These are phyloP conservation scores for Sebastes schlegelii DNA, from an alignment of 2,113 vertebrate genomes.

Conservation along the genomic window DNA sequence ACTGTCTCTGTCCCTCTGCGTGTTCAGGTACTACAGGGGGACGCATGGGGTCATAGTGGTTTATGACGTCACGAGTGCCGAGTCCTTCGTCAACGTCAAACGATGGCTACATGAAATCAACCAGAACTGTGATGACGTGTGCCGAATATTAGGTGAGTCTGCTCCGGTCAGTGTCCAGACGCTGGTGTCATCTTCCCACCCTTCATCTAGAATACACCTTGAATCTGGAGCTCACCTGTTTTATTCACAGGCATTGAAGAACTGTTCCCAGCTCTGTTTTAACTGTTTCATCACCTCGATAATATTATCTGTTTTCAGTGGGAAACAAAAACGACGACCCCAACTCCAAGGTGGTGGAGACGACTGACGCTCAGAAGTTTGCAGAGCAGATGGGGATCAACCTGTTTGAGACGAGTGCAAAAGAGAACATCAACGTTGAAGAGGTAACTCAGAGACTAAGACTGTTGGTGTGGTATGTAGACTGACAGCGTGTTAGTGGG, in stretches of 20 bases:
- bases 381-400: slow-evolving; percentile 99
- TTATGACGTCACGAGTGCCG: slow-evolving; percentile 97
- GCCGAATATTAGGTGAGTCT: slow-evolving; percentile 95
- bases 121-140: slow-evolving; percentile 98
- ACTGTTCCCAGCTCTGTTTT: neutral
- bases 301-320: slow-evolving; percentile 81
- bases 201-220: slow-evolving; percentile 10
- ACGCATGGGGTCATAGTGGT: slow-evolving; percentile 99
- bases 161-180: neutral
- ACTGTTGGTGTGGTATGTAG: neutral
- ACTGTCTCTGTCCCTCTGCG: slow-evolving; percentile 7
- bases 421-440: slow-evolving; percentile 98
- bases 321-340: slow-evolving; percentile 99
- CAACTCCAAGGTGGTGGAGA: slow-evolving; percentile 97
- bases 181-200: neutral
- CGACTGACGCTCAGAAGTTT: slow-evolving; percentile 97
- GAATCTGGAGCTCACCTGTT: neutral
- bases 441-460: slow-evolving; percentile 84
- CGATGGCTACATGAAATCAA: slow-evolving; percentile 99
- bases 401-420: slow-evolving; percentile 98
- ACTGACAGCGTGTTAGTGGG: neutral
- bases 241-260: neutral
- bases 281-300: neutral
- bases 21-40: slow-evolving; percentile 95
- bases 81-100: slow-evolving; percentile 99